Conservation (phyloP, 2,888 invertebrate genomes). For the Cantharis rufa region DNA sequence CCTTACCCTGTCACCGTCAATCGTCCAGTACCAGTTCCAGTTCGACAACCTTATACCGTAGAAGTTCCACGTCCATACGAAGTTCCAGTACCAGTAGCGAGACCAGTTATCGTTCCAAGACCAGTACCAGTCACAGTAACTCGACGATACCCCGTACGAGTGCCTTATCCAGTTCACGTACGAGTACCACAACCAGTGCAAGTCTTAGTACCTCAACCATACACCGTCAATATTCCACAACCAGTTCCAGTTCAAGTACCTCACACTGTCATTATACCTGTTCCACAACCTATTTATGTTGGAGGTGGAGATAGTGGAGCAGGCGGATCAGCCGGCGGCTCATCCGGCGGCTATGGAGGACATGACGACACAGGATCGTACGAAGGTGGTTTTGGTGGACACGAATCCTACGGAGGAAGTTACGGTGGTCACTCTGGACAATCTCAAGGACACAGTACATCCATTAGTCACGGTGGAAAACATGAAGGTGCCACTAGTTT, state of each 20-base stretch:
- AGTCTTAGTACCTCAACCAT: slow-evolving; percentile 22
- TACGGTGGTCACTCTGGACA: background rate
- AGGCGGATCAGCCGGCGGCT: slow-evolving; percentile 13
- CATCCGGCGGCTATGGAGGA: background rate
- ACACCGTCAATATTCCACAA: slow-evolving; percentile 20
- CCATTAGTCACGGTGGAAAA: background rate
- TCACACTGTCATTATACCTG: slow-evolving; percentile 19
- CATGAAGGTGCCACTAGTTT: slow-evolving; percentile 13
- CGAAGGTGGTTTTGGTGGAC: slow-evolving; percentile 1
- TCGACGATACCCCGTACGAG: slow-evolving; percentile 19
- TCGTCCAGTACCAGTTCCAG: slow-evolving; percentile 22
- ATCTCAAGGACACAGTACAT: slow-evolving; percentile 6
- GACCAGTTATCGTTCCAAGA: slow-evolving; percentile 14
- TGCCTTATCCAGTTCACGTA: slow-evolving; percentile 13
- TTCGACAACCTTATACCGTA: slow-evolving; percentile 18
- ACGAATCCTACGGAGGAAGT: background rate
- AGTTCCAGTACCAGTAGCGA: slow-evolving; percentile 16
- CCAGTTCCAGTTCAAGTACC: slow-evolving; percentile 23
- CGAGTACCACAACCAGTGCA: slow-evolving; percentile 13
- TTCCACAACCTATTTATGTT: slow-evolving; percentile 18
- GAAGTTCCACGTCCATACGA: slow-evolving; percentile 19
- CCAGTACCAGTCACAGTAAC: slow-evolving; percentile 19
- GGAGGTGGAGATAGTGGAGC: slow-evolving; percentile 18
- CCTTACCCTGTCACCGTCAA: slow-evolving; percentile 25
- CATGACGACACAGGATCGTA: background rate